Evolutionary conservation across 1,140 invertebrate species (phyloP).

Genomic region (Solenopsis fugax): DNA sequence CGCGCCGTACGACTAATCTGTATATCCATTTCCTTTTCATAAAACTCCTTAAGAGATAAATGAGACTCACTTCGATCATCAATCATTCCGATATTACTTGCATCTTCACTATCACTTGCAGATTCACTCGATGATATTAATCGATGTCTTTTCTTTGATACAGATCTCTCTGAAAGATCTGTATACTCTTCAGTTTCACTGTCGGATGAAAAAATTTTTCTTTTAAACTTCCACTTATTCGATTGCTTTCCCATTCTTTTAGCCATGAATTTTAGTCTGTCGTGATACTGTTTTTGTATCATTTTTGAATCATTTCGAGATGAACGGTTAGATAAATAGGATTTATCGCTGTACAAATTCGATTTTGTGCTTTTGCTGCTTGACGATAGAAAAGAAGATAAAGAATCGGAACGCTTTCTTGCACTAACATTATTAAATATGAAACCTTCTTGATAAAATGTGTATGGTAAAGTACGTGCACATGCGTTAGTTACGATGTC

Average conservation of each 20-base stretch:
- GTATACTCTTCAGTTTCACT: neutral
- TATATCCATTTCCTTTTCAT: neutral
- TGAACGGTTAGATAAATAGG: neutral
- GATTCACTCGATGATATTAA: neutral
- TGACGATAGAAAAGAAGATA: neutral
- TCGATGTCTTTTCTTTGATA: neutral
- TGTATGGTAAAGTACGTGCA: conserved; percentile 27
- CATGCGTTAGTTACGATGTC: neutral
- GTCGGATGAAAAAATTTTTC: neutral
- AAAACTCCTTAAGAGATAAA: neutral
- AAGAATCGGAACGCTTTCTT: neutral
- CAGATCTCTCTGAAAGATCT: too few relatives aligned
- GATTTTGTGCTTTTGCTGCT: neutral
- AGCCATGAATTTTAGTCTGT: neutral
- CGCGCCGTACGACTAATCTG: neutral
- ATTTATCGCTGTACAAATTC: neutral
- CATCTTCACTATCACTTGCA: neutral
- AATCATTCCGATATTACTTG: neutral
- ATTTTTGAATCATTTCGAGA: neutral
- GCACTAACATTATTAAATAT: too few relatives aligned
- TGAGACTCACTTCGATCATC: neutral
- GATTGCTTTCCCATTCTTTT: neutral
- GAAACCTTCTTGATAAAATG: neutral
- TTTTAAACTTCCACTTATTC: conserved; percentile 7
- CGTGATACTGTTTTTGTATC: neutral